Evolutionary conservation across 2,113 vertebrate genomes (phyloP).

Genomic region (Aldabrachelys gigantea): DNA sequence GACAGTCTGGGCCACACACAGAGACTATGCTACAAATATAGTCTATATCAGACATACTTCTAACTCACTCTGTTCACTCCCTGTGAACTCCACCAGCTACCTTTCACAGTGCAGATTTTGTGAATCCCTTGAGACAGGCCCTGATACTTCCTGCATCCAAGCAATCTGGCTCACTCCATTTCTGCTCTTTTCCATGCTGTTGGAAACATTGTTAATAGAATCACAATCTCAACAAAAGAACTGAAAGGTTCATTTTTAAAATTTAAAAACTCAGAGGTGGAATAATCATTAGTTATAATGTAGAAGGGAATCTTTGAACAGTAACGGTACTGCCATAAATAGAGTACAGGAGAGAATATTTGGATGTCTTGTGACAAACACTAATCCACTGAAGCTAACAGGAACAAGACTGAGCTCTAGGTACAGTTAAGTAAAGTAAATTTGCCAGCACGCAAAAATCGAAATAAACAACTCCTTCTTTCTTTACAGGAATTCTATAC

Average conservation of each 20-base stretch:
- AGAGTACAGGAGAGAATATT: neutral
- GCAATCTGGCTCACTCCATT: neutral
- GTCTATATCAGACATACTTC: neutral
- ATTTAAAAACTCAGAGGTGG: no score
- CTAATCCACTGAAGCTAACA: neutral
- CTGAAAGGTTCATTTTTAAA: neutral
- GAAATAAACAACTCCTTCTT: neutral
- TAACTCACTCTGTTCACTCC: neutral
- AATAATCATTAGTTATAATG: no score
- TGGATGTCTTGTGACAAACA: neutral
- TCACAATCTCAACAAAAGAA: neutral
- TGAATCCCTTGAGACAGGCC: neutral
- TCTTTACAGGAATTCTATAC: neutral
- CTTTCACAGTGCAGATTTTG: neutral
- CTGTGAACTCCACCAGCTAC: neutral
- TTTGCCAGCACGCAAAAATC: neutral
- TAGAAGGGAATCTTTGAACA: neutral
- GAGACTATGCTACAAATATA: neutral
- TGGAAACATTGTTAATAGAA: neutral
- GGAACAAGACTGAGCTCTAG: neutral
- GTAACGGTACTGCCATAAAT: neutral
- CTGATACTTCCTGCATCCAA: neutral
- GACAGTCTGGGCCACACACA: neutral
- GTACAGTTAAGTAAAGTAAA: neutral
- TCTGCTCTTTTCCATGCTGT: neutral